These are phyloP conservation scores for Coregonus clupeaformis DNA, from an alignment of 2,113 vertebrate genomes.

Conservation along the genomic window DNA sequence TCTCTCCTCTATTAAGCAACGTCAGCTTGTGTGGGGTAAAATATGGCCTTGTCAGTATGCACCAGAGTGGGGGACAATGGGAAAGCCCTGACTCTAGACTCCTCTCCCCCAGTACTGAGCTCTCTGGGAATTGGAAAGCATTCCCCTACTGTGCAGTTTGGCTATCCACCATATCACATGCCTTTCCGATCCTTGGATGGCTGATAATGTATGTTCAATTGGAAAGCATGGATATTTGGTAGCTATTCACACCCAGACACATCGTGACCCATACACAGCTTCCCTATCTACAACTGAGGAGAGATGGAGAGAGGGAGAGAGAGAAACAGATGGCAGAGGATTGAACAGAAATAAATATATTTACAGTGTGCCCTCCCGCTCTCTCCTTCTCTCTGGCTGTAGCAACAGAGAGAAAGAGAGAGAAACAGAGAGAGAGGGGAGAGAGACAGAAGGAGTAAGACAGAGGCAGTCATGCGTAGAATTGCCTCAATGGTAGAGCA, in stretches of 20 bases:
- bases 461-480: conserved; percentile 30
- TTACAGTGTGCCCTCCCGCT: conserved; percentile 1
- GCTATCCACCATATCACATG: conserved; percentile 36
- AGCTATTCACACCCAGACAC: conserved; percentile 24
- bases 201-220: conserved; percentile 21
- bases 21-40: no score
- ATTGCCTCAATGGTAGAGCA: conserved; percentile 45
- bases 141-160: background rate
- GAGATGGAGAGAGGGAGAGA: background rate
- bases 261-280: background rate
- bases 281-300: background rate
- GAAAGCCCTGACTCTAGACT: no score
- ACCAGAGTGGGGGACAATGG: no score
- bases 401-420: conserved; percentile 9
- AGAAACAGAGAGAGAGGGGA: conserved; percentile 1
- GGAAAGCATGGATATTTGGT: conserved; percentile 27
- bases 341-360: background rate
- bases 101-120: no score
- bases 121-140: no score
- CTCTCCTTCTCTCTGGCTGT: conserved; percentile 24
- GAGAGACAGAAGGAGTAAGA: conserved; percentile 21
- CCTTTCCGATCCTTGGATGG: conserved; percentile 16
- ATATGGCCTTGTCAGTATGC: no score
- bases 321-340: background rate
- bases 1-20: no score